Evolutionary conservation across 2,797 vertebrate species (phyloP).

Genomic region (Morelia viridis): DNA sequence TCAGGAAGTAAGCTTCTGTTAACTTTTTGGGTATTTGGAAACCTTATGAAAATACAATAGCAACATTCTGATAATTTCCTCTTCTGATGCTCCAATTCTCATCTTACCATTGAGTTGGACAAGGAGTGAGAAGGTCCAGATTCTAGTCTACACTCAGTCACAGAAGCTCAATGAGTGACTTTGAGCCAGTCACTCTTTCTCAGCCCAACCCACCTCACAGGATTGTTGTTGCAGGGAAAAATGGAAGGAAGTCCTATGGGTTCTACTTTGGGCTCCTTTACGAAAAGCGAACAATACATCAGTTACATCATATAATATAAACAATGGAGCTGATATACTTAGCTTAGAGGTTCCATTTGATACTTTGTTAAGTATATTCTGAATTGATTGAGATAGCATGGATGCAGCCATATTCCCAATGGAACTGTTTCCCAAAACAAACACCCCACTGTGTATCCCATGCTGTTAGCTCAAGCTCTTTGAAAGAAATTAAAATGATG

Average conservation of each 20-base stretch:
- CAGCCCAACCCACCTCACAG: background rate
- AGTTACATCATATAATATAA: background rate
- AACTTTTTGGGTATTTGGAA: background rate
- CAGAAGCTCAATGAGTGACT: background rate
- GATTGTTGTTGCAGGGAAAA: background rate
- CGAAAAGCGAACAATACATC: background rate
- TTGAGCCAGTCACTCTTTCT: background rate
- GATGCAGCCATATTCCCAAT: background rate
- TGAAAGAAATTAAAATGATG: background rate
- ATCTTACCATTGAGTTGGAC: background rate
- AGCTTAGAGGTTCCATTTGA: background rate
- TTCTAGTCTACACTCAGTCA: background rate
- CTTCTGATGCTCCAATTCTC: background rate
- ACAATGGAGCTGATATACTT: background rate
- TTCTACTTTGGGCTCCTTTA: background rate
- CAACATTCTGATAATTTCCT: background rate
- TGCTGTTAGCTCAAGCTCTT: background rate
- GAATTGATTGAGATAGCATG: background rate
- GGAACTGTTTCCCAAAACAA: background rate
- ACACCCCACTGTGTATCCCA: background rate
- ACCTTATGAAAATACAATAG: background rate
- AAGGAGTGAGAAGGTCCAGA: background rate
- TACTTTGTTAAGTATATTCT: background rate
- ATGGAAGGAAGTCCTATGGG: background rate
- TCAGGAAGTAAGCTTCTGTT: background rate